Evolutionary conservation across 30 jellyfish, hydroid and myxozoan genomes (phyloP), one percentile per base, ranked within the genome.

Genomic region (Haliclystus octoradiatus): DNA sequence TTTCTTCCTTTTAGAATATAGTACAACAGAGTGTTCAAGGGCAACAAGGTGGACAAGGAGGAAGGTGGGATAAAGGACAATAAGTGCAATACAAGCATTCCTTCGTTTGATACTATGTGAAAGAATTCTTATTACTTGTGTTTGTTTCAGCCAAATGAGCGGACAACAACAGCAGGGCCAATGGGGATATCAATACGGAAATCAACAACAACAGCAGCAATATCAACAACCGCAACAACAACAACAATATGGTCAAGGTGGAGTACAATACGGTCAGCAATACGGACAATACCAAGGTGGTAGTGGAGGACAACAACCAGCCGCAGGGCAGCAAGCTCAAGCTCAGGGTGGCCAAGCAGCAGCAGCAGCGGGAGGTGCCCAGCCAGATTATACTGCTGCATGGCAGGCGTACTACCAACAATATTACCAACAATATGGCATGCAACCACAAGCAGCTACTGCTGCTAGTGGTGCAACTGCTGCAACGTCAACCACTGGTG

Each of bases 321-420:
- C 82, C 13, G 77, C 73, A 13, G 60, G 83, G 1, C 80, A 70
- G 19, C 80, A 63, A 27, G 74, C 79, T 22, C 74, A 68, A 32
- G 80, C 88, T 30, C 26, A 70, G 7, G 14, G 63, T 12, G 50
- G 62, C 24, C 71, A 66, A 2, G 30, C 69, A 26, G 26, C 19
- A 9, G 35, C 3, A 26, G 26, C 84, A 22, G 30, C 26, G 19
- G 26, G 19, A 19, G 34, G 3, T 5, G 26, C 87, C 19, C 88
- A 66, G 49, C 93, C 46, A 31, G 95, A 84, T 64, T 66, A 61
- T 67, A 52, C 73, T 1, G 95, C 95, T 1, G 94, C 96, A 3
- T 86, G 96, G 94, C 84, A 82, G 0, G 94, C 92, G 25, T 86
- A 80, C 66, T 86, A 80, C 52, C 92, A 69, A 40, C 97, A 88